Evolutionary conservation across 2,888 invertebrate species (phyloP).

Genomic region (Liposcelis brunnea): DNA sequence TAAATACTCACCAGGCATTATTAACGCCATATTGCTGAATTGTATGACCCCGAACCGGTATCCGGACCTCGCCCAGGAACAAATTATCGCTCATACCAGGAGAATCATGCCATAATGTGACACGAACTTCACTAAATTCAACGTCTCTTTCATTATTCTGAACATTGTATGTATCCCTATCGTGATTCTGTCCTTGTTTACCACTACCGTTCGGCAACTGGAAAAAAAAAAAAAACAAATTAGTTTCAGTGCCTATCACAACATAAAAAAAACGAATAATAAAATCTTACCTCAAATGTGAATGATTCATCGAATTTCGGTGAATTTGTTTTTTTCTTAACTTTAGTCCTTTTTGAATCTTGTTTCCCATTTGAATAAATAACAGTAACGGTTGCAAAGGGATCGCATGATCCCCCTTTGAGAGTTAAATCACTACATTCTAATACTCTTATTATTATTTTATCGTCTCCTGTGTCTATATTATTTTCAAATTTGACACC

Average conservation of each 20-base stretch:
- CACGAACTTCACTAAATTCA: constrained; percentile 62
- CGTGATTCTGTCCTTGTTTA: constrained; percentile 16
- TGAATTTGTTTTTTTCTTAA: constrained; percentile 76
- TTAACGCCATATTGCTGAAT: constrained; percentile 38
- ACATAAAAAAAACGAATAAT: too few species aligned
- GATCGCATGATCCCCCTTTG: constrained; percentile 81
- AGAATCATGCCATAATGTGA: constrained; percentile 74
- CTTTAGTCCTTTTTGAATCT: constrained; percentile 64
- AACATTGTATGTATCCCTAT: constrained; percentile 15
- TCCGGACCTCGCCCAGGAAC: constrained; percentile 74
- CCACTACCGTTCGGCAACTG: constrained; percentile 17
- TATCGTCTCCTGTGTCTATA: constrained; percentile 1
- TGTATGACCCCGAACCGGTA: constrained; percentile 52
- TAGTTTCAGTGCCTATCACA: not conserved
- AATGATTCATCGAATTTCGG: constrained; percentile 81
- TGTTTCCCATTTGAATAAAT: constrained; percentile 64
- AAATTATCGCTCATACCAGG: constrained; percentile 60
- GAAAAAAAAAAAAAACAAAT: too few species aligned
- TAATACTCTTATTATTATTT: constrained; percentile 30
- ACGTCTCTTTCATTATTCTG: constrained; percentile 29
- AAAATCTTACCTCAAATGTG: constrained; percentile 47
- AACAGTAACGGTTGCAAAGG: constrained; percentile 67
- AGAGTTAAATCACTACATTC: constrained; percentile 79
- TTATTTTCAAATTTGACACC: not conserved
- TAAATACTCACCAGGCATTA: constrained; percentile 52